phyloP scores from a whole-genome alignment of 2,888 invertebrate species.

The Priocnemis perturbator region DNA sequence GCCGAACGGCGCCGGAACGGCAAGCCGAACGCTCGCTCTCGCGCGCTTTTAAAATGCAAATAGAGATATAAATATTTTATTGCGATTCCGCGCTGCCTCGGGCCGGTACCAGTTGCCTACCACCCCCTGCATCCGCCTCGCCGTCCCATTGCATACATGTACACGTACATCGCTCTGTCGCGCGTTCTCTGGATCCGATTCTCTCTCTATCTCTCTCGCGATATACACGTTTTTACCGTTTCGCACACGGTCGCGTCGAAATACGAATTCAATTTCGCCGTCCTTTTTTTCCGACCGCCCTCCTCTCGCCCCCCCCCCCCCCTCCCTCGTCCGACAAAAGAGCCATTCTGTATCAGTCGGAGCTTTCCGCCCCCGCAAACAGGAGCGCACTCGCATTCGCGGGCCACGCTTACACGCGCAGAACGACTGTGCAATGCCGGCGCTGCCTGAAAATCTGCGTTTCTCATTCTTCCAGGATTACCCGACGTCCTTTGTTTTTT shows the following conservation, averaged over 20 bases:
- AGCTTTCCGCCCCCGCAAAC: conserved; percentile 1
- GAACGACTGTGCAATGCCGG: too few species aligned
- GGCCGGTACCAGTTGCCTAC: conserved; percentile 3
- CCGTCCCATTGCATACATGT: too few species aligned
- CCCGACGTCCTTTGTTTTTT: too few species aligned
- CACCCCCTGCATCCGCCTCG: background rate
- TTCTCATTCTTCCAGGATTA: too few species aligned
- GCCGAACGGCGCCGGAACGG: conserved; percentile 29
- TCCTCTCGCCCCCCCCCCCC: background rate
- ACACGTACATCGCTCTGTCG: too few species aligned
- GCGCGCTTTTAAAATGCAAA: conserved; percentile 64
- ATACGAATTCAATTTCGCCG: conserved; percentile 47
- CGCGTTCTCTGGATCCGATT: background rate
- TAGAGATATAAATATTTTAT: conserved; percentile 66
- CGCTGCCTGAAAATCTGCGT: too few species aligned
- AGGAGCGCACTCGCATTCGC: too few species aligned
- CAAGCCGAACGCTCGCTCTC: conserved; percentile 15
- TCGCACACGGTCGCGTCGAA: conserved; percentile 33
- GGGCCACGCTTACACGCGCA: too few species aligned
- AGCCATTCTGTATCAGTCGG: conserved; percentile 1
- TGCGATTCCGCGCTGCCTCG: conserved; percentile 38
- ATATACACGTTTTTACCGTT: conserved; percentile 31
- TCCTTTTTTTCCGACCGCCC: conserved; percentile 18
- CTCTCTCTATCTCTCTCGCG: conserved; percentile 4
- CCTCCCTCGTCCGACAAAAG: background rate